phyloP scores from a whole-genome alignment of 2,888 invertebrate genomes.

The Andrena chrysosceles region DNA sequence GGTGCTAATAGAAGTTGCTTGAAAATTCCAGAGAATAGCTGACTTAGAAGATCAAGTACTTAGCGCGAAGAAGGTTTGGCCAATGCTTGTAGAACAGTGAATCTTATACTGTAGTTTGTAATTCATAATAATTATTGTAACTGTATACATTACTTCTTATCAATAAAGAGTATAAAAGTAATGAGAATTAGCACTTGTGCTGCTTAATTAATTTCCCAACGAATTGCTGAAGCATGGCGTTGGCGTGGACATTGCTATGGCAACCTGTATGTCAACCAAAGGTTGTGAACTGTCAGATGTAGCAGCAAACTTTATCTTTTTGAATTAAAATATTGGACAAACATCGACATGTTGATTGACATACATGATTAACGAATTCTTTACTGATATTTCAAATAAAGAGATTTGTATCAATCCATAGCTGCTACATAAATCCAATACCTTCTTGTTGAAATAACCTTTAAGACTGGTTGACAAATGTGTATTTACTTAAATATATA shows the following conservation, averaged over 20 bases:
- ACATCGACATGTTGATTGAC: not conserved
- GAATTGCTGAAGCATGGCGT: slow-evolving; percentile 15
- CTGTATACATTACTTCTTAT: slow-evolving; percentile 29
- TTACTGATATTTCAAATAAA: not conserved
- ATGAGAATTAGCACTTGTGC: not conserved
- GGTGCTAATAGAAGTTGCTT: slow-evolving; percentile 6
- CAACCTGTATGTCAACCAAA: slow-evolving; percentile 50
- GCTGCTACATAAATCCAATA: not conserved
- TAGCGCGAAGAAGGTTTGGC: slow-evolving; percentile 51
- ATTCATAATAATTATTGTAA: slow-evolving; percentile 30
- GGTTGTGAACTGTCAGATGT: slow-evolving; percentile 30
- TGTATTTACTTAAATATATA: not conserved
- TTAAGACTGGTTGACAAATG: not conserved
- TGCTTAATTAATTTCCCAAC: not conserved
- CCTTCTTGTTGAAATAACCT: not conserved
- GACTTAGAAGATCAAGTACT: slow-evolving; percentile 68
- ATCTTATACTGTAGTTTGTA: slow-evolving; percentile 22
- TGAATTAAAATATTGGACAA: slow-evolving; percentile 1
- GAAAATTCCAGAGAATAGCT: slow-evolving; percentile 69
- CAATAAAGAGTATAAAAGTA: slow-evolving; percentile 33
- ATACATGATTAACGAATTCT: not conserved
- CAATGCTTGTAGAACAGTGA: slow-evolving; percentile 24
- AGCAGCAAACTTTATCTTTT: not conserved
- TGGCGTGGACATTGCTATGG: slow-evolving; percentile 52
- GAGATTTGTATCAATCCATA: not conserved